A percentile compares a stretch with the other conserved stretches of the same genome.
Conservation (phyloP, 2,888 invertebrate species). For the Agelastica alni region DNA sequence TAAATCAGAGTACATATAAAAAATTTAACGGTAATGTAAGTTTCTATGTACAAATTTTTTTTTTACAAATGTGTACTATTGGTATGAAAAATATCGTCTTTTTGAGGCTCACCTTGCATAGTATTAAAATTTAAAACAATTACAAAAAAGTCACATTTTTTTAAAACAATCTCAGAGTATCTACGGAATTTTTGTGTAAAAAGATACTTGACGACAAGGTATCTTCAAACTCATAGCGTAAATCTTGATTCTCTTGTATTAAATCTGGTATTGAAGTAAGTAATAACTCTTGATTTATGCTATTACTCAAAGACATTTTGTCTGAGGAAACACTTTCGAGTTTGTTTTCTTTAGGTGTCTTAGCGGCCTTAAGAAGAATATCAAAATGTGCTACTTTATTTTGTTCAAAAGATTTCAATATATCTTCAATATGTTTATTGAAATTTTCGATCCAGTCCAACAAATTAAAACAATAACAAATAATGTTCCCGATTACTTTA, state of each 20-base stretch:
- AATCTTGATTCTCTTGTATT: constrained; percentile 36
- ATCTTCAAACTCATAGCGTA: constrained; percentile 36
- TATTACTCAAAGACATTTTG: constrained; percentile 14
- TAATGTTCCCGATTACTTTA: constrained; percentile 34
- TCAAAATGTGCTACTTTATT: constrained; percentile 31
- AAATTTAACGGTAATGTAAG: too few species aligned
- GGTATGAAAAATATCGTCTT: neutral
- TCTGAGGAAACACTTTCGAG: constrained; percentile 5
- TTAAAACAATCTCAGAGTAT: constrained; percentile 1
- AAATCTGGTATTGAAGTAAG: constrained; percentile 24
- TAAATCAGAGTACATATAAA: too few species aligned
- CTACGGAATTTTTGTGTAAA: constrained; percentile 25
- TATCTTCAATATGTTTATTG: constrained; percentile 31
- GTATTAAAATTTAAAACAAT: neutral
- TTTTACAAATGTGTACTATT: too few species aligned
- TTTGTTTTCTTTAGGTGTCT: constrained; percentile 11
- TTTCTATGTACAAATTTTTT: too few species aligned
- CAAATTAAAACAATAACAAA: constrained; percentile 30
- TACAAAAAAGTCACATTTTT: constrained; percentile 1
- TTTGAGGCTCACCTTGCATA: neutral
- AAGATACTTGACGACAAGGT: constrained; percentile 28
- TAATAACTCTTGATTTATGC: constrained; percentile 19
- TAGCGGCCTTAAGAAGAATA: constrained; percentile 26
- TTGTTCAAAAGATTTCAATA: constrained; percentile 36
- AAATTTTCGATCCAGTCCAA: constrained; percentile 36